Percentiles rank a stretch among this genome's conserved stretches.
Conservation (phyloP, 2,797 vertebrate species). For the Sebastes diploproa region DNA sequence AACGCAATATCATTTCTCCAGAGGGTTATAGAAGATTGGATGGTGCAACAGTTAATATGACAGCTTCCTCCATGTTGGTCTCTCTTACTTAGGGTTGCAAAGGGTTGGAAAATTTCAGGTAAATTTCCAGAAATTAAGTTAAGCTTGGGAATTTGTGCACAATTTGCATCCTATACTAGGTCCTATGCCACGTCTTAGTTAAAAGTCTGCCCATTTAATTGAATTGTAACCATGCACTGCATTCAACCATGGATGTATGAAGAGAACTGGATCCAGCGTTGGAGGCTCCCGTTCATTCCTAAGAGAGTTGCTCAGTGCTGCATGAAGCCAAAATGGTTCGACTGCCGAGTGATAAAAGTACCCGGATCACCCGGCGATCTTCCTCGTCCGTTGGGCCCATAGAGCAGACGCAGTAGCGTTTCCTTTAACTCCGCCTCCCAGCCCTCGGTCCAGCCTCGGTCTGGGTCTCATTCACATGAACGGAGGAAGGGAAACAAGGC, state of each 20-base stretch:
- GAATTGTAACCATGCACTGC: not conserved
- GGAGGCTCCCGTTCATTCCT: too few species aligned
- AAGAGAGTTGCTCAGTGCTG: too few species aligned
- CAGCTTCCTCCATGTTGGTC: not conserved
- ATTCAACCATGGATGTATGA: not conserved
- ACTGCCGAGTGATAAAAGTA: too few species aligned
- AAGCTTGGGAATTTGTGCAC: not conserved
- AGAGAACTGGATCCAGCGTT: too few species aligned
- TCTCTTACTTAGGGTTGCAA: not conserved
- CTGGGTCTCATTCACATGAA: too few species aligned
- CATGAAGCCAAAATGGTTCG: too few species aligned
- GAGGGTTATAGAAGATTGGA: accelerated
- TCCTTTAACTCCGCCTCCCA: too few species aligned
- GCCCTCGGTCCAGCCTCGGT: too few species aligned
- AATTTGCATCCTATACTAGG: accelerated
- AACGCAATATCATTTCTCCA: accelerated
- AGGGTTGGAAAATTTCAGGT: too few species aligned
- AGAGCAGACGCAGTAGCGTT: accelerated
- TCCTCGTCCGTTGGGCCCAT: accelerated
- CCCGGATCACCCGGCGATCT: too few species aligned
- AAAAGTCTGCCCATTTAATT: not conserved
- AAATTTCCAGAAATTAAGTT: accelerated
- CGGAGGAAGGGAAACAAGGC: too few species aligned
- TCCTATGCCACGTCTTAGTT: not conserved
- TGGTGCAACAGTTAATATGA: not conserved